Conservation (phyloP, 2,888 invertebrate genomes). For the Harpalus rubripes region DNA sequence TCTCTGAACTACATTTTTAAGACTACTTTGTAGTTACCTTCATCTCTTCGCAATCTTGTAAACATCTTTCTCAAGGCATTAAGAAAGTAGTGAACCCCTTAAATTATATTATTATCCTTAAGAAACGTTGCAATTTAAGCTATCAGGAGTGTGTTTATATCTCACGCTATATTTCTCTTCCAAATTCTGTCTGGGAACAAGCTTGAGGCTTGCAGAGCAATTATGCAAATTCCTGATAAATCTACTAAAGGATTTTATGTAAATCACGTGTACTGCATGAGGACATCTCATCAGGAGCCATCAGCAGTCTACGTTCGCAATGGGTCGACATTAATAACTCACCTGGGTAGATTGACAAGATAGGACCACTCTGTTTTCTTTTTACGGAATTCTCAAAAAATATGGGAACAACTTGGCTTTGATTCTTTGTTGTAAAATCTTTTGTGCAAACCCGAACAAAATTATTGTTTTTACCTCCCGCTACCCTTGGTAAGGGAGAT, state of each 20-base stretch:
- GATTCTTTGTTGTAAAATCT: too few species aligned
- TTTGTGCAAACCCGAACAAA: too few species aligned
- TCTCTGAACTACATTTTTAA: background rate
- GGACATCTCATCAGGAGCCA: slow-evolving; percentile 57
- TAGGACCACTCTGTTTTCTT: background rate
- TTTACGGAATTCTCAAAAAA: background rate
- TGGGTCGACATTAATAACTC: slow-evolving; percentile 62
- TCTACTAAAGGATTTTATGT: slow-evolving; percentile 64
- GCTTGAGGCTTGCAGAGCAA: slow-evolving; percentile 36
- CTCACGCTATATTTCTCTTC: slow-evolving; percentile 36
- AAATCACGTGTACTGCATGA: slow-evolving; percentile 58
- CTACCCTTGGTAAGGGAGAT: too few species aligned
- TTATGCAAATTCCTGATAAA: slow-evolving; percentile 65
- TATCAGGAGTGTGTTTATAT: slow-evolving; percentile 18
- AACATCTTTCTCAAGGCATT: slow-evolving; percentile 2
- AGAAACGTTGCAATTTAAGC: slow-evolving; percentile 30
- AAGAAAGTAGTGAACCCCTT: background rate
- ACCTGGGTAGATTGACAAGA: slow-evolving; percentile 55
- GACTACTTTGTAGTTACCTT: background rate
- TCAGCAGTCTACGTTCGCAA: slow-evolving; percentile 8
- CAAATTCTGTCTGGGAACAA: slow-evolving; percentile 25
- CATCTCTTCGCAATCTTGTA: background rate
- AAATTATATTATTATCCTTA: slow-evolving; percentile 14
- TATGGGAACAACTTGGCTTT: background rate
- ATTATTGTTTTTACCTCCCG: too few species aligned